A percentile compares a stretch with the other conserved stretches of the same genome.
Evolutionary conservation across 2,888 invertebrate species (phyloP).

Genomic region (Dicranocentrus wangi): DNA sequence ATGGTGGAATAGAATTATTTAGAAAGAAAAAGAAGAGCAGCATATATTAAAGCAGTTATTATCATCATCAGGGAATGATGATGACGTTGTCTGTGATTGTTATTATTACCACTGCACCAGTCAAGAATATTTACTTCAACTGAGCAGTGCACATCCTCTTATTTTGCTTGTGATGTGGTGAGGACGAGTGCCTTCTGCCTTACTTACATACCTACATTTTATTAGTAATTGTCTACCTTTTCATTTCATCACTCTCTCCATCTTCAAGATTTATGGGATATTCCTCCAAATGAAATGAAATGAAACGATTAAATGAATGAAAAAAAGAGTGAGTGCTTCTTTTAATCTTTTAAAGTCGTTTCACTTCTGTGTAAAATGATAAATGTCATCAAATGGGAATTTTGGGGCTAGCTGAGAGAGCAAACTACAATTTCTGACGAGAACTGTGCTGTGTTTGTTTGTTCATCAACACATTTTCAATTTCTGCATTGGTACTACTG

Average conservation of each 20-base stretch:
- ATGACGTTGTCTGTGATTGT: constrained; percentile 44
- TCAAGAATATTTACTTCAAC: constrained; percentile 20
- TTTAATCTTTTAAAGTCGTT: constrained; percentile 20
- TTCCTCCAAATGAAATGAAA: neutral
- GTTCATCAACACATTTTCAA: no score
- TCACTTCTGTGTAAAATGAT: constrained; percentile 28
- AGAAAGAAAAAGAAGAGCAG: constrained; percentile 51
- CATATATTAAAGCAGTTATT: constrained; percentile 57
- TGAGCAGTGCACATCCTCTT: neutral
- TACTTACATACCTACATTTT: neutral
- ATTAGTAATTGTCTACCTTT: neutral
- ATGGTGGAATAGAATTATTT: constrained; percentile 56
- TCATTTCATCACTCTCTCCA: constrained; percentile 39
- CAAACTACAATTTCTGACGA: no score
- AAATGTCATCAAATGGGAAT: constrained; percentile 29
- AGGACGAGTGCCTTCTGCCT: neutral
- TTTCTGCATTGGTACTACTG: no score
- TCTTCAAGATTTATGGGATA: constrained; percentile 24
- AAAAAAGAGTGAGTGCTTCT: neutral
- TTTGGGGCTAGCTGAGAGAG: no score
- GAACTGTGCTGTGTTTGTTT: no score
- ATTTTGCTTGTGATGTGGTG: neutral
- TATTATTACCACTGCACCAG: constrained; percentile 40
- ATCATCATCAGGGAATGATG: constrained; percentile 42
- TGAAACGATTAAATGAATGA: no score